Evolutionary conservation across 2,797 vertebrate genomes (phyloP), one percentile per base, ranked within the genome.

Genomic region (Acanthiza pusilla): DNA sequence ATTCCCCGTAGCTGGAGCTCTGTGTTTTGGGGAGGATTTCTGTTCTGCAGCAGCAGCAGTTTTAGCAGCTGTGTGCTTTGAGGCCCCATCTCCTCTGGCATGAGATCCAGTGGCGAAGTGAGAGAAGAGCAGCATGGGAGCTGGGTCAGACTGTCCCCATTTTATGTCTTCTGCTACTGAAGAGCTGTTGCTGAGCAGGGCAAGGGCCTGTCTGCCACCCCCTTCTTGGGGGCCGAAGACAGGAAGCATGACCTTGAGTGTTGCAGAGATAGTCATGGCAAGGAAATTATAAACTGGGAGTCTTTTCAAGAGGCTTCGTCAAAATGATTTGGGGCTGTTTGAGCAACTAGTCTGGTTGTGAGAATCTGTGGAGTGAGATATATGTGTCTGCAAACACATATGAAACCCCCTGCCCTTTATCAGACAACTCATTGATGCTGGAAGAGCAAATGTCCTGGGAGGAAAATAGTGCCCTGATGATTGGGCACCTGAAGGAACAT

Each of bases 31-130:
- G 74, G n/a, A 85, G 29, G 81, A 62, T 91, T 91, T 93, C 72
- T 89, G 19, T 76, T 95, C 50, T 40, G 78, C 91, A 89, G 89
- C 54, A 90, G 66, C 67, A 93, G 94, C 81, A 93, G 55, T 85
- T 96, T 82, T 45, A 91, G 63, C 81, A 89, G 67, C 74, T 96
- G 89, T 0, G 0, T 55, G 30, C 43, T 73, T 25, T 60, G 83
- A 82, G 63, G 63, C 63, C 26, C 51, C 0, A 0, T 80, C 36
- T 89, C 36, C 36, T 75, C 70, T 90, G 53, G 60, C 1, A 0
- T 38, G 61, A 53, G 53, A 55, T 42, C 13, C 34, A 19, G 77
- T 0, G 0, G 21, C 63, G 63, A 82, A 38, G 34, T 32, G 77
- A 76, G 72, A 50, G 62, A 21, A 58, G 15, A 43, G 57, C 72